Percentiles rank a stretch among this genome's conserved stretches.
Evolutionary conservation across 1,140 invertebrate genomes (phyloP).

Genomic region (Belonocnema kinseyi): DNA sequence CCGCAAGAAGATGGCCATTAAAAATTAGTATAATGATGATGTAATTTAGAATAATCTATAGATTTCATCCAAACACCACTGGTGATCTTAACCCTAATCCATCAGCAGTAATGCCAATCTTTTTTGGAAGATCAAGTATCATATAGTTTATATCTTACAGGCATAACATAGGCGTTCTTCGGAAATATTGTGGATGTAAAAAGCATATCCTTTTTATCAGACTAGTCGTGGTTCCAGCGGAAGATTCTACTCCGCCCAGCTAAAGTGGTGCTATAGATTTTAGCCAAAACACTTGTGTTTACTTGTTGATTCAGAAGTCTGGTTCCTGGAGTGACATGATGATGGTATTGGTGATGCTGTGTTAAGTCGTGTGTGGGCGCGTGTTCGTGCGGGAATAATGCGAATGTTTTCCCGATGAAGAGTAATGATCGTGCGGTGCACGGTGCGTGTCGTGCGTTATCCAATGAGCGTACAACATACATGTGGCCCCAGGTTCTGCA

Average conservation of each 20-base stretch:
- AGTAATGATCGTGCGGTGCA: conserved; percentile 57
- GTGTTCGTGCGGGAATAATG: conserved; percentile 45
- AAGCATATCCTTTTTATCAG: too few relatives aligned
- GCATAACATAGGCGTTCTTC: too few relatives aligned
- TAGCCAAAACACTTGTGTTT: conserved; percentile 17
- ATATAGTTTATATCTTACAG: too few relatives aligned
- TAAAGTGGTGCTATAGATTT: conserved; percentile 12
- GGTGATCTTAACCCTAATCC: too few relatives aligned
- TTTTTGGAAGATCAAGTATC: too few relatives aligned
- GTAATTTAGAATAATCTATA: too few relatives aligned
- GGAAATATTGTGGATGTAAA: too few relatives aligned
- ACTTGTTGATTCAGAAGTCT: conserved; percentile 14
- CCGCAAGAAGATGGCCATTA: too few relatives aligned
- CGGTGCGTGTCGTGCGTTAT: conserved; percentile 55
- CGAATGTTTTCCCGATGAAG: conserved; percentile 43
- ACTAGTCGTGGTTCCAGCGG: conserved; percentile 5
- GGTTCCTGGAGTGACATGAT: not conserved
- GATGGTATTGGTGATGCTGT: conserved; percentile 27
- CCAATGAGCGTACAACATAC: conserved; percentile 43
- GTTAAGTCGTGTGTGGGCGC: conserved; percentile 26
- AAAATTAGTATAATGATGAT: too few relatives aligned
- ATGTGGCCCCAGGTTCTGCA: conserved; percentile 35
- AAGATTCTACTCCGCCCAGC: not conserved
- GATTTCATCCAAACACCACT: too few relatives aligned
- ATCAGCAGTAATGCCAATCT: too few relatives aligned